Conservation (phyloP, 2,797 vertebrate genomes). For the Geotrypetes seraphini region DNA sequence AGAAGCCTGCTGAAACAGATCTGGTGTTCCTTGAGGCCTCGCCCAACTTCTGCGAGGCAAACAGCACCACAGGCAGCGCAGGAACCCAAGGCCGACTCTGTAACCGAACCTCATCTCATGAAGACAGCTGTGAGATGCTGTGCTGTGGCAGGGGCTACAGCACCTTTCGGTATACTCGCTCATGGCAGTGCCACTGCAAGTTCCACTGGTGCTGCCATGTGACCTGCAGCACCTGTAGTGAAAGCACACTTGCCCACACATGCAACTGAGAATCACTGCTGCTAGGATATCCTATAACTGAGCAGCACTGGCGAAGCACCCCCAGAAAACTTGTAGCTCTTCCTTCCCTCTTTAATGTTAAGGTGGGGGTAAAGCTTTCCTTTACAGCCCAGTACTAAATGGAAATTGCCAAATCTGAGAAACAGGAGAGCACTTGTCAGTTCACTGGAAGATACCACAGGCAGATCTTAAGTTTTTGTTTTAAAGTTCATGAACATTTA, state of each 20-base stretch:
- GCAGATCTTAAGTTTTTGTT: too few species aligned
- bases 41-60: slow-evolving; percentile 13
- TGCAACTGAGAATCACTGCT: slow-evolving; percentile 3
- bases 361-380: too few species aligned
- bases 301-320: too few species aligned
- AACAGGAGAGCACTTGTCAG: too few species aligned
- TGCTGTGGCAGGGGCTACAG: slow-evolving; percentile 17
- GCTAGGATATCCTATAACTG: too few species aligned
- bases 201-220: slow-evolving; percentile 22
- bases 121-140: slow-evolving; percentile 6
- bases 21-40: slow-evolving; percentile 14
- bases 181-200: slow-evolving; percentile 17
- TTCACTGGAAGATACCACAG: too few species aligned
- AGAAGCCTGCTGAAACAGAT: slow-evolving; percentile 9
- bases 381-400: too few species aligned
- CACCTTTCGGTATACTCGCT: slow-evolving; percentile 8
- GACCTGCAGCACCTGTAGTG: slow-evolving; percentile 10
- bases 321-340: too few species aligned
- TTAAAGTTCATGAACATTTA: too few species aligned
- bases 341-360: too few species aligned
- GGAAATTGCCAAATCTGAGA: too few species aligned
- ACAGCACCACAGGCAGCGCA: slow-evolving; percentile 7
- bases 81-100: slow-evolving; percentile 8
- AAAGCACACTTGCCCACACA: slow-evolving; percentile 13
- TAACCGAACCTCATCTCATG: not conserved